These are phyloP conservation scores for Ctenochaetus hawaiiensis DNA, from an alignment of 2,797 vertebrate genomes.

Conservation along the genomic window DNA sequence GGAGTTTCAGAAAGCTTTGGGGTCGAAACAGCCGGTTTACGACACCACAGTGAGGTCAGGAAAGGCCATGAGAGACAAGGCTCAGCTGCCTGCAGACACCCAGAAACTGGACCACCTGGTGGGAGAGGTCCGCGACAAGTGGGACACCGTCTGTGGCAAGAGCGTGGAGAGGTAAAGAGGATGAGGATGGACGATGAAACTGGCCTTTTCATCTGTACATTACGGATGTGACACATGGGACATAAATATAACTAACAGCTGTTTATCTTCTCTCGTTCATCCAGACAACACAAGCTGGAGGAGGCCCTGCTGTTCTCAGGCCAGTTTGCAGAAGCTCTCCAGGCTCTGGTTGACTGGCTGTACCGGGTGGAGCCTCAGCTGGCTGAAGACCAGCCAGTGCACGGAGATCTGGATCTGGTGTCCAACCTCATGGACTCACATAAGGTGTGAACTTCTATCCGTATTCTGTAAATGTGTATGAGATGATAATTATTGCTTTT, in stretches of 20 bases:
- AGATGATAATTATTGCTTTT: neutral
- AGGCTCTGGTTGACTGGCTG: conserved; percentile 97
- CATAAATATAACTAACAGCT: neutral
- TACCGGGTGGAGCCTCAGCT: conserved; percentile 98
- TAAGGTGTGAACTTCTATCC: conserved; percentile 86
- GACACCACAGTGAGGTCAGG: conserved; percentile 97
- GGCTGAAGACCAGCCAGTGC: conserved; percentile 95
- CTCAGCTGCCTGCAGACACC: conserved; percentile 91
- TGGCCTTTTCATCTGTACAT: neutral
- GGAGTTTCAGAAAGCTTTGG: conserved; percentile 98
- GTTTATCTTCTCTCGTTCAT: conserved; percentile 15
- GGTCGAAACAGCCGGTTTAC: conserved; percentile 97
- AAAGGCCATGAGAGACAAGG: conserved; percentile 95
- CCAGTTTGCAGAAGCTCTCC: conserved; percentile 97
- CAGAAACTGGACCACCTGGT: conserved; percentile 95
- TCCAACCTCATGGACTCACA: conserved; percentile 99
- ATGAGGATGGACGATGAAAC: neutral
- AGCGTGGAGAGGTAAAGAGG: conserved; percentile 93
- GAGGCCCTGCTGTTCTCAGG: conserved; percentile 98
- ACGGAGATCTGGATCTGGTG: conserved; percentile 96
- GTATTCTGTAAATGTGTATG: neutral
- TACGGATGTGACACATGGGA: neutral
- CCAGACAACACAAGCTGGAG: conserved; percentile 98
- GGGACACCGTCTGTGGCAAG: conserved; percentile 99
- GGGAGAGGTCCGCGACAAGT: conserved; percentile 97